Base-by-base conservation (phyloP, 1,140 invertebrate genomes). In the Caenorhabditis inopinata region DNA sequence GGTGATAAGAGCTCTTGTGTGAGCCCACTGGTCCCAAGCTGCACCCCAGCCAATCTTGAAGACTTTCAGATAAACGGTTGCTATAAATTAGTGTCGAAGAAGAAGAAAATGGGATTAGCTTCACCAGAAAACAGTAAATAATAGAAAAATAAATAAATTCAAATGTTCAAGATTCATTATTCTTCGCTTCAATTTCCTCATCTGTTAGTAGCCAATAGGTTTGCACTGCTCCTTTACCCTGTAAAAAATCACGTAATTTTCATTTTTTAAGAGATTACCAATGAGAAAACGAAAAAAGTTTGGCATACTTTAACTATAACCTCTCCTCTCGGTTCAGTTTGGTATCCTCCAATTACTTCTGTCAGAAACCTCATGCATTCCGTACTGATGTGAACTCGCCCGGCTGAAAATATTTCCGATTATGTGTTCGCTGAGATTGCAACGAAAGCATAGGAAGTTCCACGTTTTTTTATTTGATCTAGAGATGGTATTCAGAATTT, bases 201-300 rank as follows among this genome's bases (percentile, higher is more conserved):
- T 78, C 76, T 5, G 76, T 78, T 35, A 78, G 23, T 27, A 96
- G 88, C 94, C 94, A 97, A 87, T 94, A 96, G 0, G 95, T 96
- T 87, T 94, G 95, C 94, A 96, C 95, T 35, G 92, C 90, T 32
- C 94, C 94, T 94, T 89, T 83, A 88, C 88, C 89, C 88, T 89
- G 83, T 2, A 80, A 47, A 53, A 23, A 48, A 73, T 38, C 95
- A 87, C 94, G 96, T 0, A 95, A 96, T 87, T 94, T 0, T 6
- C 95, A 94, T 96, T 95, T 76, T 4, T 25, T 32, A 91, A 90
- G 29, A 94, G 94, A 93, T 21, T 45, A 79, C 18, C 18, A 16
- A 27, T 18, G 23, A 74, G 12, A 38, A n/a, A 21, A 14, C 4
- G 38, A 25, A 25, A 18, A 14, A 46, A 38, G 45, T 29, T 47